These are phyloP conservation scores for Tetramorium simillimum DNA, from an alignment of 1,140 invertebrate species.

Conservation along the genomic window DNA sequence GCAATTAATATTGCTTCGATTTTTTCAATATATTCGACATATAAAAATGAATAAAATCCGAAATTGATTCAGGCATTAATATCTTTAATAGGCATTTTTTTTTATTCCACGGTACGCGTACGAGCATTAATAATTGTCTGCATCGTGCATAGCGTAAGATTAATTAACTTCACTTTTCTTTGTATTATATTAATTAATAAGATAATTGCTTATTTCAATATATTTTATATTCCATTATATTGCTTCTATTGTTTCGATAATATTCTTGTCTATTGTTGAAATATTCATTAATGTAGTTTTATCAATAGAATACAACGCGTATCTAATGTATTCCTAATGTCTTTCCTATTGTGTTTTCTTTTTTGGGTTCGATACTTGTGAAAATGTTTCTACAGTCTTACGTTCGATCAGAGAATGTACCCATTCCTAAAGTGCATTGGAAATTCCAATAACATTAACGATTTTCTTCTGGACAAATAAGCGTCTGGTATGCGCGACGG, in stretches of 20 bases:
- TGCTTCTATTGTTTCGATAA: not conserved
- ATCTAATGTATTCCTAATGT: not conserved
- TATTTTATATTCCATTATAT: not conserved
- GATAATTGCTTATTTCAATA: not conserved
- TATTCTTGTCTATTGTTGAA: not conserved
- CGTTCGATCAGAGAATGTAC: not conserved
- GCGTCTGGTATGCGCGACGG: slow-evolving; percentile 54
- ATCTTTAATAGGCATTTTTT: not conserved
- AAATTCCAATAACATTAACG: slow-evolving; percentile 70
- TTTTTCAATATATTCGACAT: not conserved
- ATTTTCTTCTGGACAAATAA: slow-evolving; percentile 70
- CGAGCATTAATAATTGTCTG: not conserved
- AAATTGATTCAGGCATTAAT: slow-evolving; percentile 32
- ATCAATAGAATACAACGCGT: not conserved
- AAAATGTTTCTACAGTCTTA: slow-evolving; percentile 53
- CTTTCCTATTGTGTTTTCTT: not conserved
- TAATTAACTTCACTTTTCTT: slow-evolving; percentile 6
- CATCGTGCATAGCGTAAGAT: not conserved
- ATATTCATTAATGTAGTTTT: not conserved
- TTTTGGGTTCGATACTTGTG: not conserved
- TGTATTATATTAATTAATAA: not conserved
- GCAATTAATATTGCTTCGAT: slow-evolving; percentile 4
- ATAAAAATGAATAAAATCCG: slow-evolving; percentile 22
- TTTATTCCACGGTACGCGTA: not conserved
- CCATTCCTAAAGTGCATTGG: slow-evolving; percentile 42